Base-by-base conservation (phyloP, 1,140 invertebrate genomes). In the Homalodisca vitripennis region DNA sequence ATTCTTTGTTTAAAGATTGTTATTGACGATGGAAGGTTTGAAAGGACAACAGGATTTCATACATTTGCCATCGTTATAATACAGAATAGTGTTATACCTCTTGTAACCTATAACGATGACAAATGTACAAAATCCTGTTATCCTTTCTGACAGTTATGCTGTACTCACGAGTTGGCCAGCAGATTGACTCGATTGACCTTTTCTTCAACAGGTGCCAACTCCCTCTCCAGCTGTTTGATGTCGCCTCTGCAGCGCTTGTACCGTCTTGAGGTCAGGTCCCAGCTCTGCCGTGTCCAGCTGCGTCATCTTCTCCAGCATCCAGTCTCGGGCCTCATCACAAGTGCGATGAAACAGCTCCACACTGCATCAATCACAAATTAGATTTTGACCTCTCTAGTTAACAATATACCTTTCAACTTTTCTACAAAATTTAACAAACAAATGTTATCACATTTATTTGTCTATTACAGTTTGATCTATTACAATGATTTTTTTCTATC, bases 341-440 rank as follows among this genome's bases (percentile, higher is more conserved):
- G 93, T 94, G 68, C 94, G 88, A 75, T 94, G 88, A 82, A 98
- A 99, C 3, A 98, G 80, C 79, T 98, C 95, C 71, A 99, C 94
- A 78, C 94, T 94, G 77, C 72, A 82, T 69, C 29, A 60, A 60
- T 41, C 67, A 57, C 3, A 74, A 17, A 10, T 17, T 10, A 6
- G 6, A 41, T 17, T 10, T 10, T 10, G 34, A 10, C 6, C 34
- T 41, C 17, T 41, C 34, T 10, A 41, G 34, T 41, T 41, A 10
- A 6, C 6, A 41, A 41, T 41, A 41, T 41, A 41, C 34, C 34
- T 17, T 17, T 10, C 34, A 41, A 17, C 6, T 41, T 17, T 41
- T 17, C 17, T 41, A 17, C 17, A 10, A 41, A 41, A 41, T 6
- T 41, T 41, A 41, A 17, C 34, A 17, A 17, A 41, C 34, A 6